Evolutionary conservation across 2,113 vertebrate species (phyloP).

Genomic region (Gadus chalcogrammus): DNA sequence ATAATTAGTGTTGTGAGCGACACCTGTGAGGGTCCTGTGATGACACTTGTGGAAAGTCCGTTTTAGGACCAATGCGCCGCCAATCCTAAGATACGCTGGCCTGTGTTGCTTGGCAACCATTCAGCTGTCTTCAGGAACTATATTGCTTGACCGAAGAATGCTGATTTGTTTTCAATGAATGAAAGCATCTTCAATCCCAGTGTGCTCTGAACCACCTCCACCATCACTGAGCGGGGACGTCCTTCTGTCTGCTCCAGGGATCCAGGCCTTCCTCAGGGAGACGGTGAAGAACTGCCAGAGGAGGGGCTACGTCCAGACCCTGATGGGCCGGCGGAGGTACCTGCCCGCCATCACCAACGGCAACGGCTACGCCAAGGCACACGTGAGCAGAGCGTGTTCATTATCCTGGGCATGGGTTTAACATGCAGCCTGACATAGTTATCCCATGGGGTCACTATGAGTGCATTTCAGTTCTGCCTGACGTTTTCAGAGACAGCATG

Average conservation of each 20-base stretch:
- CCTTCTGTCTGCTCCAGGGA: slow-evolving; percentile 69
- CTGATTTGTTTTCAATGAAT: too few species aligned
- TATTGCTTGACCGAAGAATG: too few species aligned
- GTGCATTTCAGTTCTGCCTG: too few species aligned
- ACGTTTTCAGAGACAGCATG: too few species aligned
- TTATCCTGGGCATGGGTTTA: neutral
- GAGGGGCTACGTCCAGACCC: slow-evolving; percentile 88
- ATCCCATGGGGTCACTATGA: too few species aligned
- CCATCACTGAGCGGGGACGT: neutral
- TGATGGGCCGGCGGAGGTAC: slow-evolving; percentile 88
- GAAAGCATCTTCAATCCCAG: too few species aligned
- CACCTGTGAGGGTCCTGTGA: neutral
- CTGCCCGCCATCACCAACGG: slow-evolving; percentile 86
- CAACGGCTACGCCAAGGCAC: slow-evolving; percentile 83
- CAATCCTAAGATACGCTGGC: too few species aligned
- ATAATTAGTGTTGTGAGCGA: neutral
- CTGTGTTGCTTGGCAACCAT: too few species aligned
- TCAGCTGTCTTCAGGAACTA: too few species aligned
- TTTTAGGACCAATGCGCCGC: too few species aligned
- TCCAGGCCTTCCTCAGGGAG: slow-evolving; percentile 85
- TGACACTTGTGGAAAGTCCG: too few species aligned
- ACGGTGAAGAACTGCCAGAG: slow-evolving; percentile 86
- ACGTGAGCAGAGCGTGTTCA: slow-evolving; percentile 69
- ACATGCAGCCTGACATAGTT: too few species aligned
- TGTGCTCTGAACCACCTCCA: neutral